Percentiles rank a stretch among this genome's conserved stretches.
Conservation (phyloP, 2,113 vertebrate species). For the Rutilus rutilus region DNA sequence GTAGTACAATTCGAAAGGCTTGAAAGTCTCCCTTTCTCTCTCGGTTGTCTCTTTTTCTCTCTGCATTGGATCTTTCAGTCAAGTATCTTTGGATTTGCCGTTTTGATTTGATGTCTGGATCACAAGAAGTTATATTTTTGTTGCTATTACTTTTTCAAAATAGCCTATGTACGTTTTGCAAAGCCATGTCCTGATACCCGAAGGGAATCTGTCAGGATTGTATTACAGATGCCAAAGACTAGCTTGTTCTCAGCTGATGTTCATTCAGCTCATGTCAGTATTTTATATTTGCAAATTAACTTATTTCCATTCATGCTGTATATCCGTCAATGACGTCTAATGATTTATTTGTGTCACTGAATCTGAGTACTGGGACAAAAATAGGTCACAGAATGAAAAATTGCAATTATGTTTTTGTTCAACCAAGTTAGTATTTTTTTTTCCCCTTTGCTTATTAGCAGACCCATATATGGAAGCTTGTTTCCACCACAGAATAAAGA, state of each 20-base stretch:
- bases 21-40: constrained; percentile 13
- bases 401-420: neutral
- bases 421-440: neutral
- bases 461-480: neutral
- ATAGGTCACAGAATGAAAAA: neutral
- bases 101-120: constrained; percentile 10
- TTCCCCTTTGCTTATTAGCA: neutral
- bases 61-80: constrained; percentile 15
- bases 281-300: neutral
- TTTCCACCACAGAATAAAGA: too few species aligned
- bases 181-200: neutral
- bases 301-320: neutral
- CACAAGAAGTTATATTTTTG: neutral
- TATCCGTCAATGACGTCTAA: neutral
- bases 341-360: neutral
- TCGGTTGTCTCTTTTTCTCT: constrained; percentile 7
- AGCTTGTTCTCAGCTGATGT: constrained; percentile 2
- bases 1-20: constrained; percentile 33
- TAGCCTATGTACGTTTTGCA: constrained; percentile 4
- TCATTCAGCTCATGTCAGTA: neutral
- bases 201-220: constrained; percentile 16
- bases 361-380: neutral
- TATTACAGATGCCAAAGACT: neutral
- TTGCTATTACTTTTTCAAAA: neutral
- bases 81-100: constrained; percentile 18